Percentiles rank a stretch among this genome's conserved stretches.
These are phyloP conservation scores for Uromys caudimaculatus DNA, from an alignment of 2,797 vertebrate species.

Conservation along the genomic window DNA sequence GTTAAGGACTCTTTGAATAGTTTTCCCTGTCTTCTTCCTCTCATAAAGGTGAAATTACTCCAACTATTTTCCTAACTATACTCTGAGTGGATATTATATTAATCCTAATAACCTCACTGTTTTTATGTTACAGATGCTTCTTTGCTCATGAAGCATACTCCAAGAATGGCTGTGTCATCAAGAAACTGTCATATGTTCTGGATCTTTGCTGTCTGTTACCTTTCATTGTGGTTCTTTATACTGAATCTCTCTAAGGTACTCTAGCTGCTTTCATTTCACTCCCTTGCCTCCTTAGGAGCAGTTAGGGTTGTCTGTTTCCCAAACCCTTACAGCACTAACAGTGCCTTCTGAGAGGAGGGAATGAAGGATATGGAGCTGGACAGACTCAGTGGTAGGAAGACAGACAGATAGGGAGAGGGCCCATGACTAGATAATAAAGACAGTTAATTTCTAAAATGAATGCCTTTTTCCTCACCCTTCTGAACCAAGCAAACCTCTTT, in stretches of 20 bases:
- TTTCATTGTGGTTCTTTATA: neutral
- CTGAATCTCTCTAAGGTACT: neutral
- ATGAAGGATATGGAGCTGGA: neutral
- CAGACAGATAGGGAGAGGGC: neutral
- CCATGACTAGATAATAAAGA: neutral
- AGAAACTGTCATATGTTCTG: neutral
- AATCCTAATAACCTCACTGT: neutral
- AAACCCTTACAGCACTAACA: neutral
- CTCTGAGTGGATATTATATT: neutral
- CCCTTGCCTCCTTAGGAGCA: neutral
- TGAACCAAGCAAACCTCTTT: neutral
- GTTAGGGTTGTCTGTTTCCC: neutral
- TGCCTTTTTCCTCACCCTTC: neutral
- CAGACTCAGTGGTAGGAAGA: neutral
- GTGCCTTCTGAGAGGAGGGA: neutral
- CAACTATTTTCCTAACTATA: neutral
- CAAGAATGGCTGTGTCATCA: neutral
- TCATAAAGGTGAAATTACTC: neutral
- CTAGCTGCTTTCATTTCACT: neutral
- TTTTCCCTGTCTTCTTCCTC: neutral
- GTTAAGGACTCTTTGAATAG: neutral
- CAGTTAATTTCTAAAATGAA: neutral
- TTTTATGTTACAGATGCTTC: neutral
- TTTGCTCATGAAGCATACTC: no score
- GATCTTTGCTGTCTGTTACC: neutral